Evolutionary conservation across 2,888 invertebrate species (phyloP).

Genomic region (Synergus japonicus): DNA sequence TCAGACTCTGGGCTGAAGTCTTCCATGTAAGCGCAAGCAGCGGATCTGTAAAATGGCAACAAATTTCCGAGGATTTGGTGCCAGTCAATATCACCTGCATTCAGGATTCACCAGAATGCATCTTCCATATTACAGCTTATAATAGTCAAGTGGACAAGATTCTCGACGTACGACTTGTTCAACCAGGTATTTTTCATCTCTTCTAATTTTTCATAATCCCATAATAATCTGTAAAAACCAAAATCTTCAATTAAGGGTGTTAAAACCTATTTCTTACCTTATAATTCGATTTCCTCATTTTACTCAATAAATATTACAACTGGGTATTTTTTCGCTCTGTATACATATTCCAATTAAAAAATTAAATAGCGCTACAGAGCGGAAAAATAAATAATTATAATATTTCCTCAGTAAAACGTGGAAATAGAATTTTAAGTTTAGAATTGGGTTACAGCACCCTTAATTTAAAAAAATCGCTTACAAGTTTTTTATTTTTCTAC

Average conservation of each 20-base stretch:
- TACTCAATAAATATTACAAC: no score
- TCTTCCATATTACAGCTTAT: slow-evolving; percentile 99
- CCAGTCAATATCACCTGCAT: slow-evolving; percentile 99
- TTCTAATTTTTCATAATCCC: background rate
- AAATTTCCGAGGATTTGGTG: slow-evolving; percentile 98
- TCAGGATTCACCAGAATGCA: slow-evolving; percentile 96
- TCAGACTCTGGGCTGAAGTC: slow-evolving; percentile 98
- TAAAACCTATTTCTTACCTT: no score
- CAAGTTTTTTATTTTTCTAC: background rate
- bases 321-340: no score
- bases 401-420: no score
- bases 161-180: slow-evolving; percentile 96
- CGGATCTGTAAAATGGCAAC: slow-evolving; percentile 97
- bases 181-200: slow-evolving; percentile 86
- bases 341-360: no score
- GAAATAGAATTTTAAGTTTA: no score
- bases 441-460: no score
- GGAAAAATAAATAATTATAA: no score
- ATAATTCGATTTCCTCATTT: no score
- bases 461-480: background rate
- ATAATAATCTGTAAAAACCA: no score
- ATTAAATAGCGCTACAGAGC: no score
- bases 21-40: slow-evolving; percentile 97
- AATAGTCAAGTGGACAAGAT: slow-evolving; percentile 99
- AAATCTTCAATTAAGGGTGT: no score